These are phyloP conservation scores for Siniperca knerii DNA, from an alignment of 2,113 vertebrate species.

Conservation along the genomic window DNA sequence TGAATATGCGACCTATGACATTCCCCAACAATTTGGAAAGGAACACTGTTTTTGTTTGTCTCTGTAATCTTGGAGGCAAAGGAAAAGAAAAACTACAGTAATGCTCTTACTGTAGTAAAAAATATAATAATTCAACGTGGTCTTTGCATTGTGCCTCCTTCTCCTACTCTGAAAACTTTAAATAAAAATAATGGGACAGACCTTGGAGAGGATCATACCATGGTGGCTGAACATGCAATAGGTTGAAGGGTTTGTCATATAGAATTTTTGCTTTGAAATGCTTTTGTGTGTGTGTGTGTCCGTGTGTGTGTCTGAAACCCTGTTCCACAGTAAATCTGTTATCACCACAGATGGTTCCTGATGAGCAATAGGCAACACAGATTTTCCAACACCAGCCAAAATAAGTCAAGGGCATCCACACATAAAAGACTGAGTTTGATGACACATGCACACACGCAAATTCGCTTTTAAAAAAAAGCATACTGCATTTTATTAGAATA, in stretches of 20 bases:
- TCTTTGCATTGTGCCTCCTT: no score
- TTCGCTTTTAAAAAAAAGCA: neutral
- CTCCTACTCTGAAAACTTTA: neutral
- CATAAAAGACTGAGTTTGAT: constrained; percentile 21
- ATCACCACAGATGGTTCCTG: constrained; percentile 83
- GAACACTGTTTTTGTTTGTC: no score
- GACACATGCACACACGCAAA: constrained; percentile 18
- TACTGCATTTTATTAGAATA: neutral
- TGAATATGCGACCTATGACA: no score
- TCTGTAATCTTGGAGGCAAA: neutral
- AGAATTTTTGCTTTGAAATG: neutral
- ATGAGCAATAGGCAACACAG: constrained; percentile 61
- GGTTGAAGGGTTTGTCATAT: neutral
- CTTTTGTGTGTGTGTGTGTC: constrained; percentile 29
- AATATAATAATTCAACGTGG: no score
- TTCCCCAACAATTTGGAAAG: no score
- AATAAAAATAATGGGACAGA: neutral
- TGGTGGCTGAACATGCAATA: neutral
- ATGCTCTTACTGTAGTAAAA: no score
- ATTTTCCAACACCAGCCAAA: constrained; percentile 63
- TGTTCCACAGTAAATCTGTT: constrained; percentile 77
- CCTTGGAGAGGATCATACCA: neutral
- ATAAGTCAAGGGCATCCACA: constrained; percentile 57
- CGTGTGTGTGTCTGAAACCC: constrained; percentile 11
- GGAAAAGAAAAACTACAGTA: neutral